Base-by-base conservation (phyloP, 1,140 invertebrate genomes). In the Cyrtorhinus lividipennis region DNA sequence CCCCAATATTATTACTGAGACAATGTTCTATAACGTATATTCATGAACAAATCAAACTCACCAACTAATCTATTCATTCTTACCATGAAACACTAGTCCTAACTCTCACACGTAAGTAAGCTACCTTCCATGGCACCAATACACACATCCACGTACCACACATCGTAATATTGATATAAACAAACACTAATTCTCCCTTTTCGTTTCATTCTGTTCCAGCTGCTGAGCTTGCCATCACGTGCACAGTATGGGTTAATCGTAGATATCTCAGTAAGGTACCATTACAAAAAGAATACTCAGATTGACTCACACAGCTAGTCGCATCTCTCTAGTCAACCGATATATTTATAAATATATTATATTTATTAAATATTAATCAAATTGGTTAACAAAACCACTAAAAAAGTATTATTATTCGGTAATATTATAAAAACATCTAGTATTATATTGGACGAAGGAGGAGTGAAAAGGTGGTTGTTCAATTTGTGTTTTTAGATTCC, bases 261-360 rank as follows among this genome's bases (percentile, higher is more conserved):
- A 38, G 30, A 8, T 15, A n/a, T n/a, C 15, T 38, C 30, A 38
- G 30, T 38, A 38, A 38, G 30, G 30, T 38, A 5, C 30, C 30
- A 15, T 38, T 5, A 38, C 30, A 38, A 15, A 38, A 38, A 15
- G 5, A 38, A 38, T 15, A 38, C 30, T 38, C 30, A 5, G 30
- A 38, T 38, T 53, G 48, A 53, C 48, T 53, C 8, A 53, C 48
- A 15, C 48, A 12, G 20, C 10, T 53, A 53, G 48, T 53, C 48
- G 48, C 48, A 53, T 53, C 48, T 44, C 38, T 53, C 48, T 53
- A 53, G 48, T 53, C 48, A 53, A 15, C 48, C 48, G 20, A 10
- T 20, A 20, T 53, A 53, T 53, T 53, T 15, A 53, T 15, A 22
- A 53, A 53, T 53, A 8, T 53, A 53, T 53, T 8, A 15, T 13